These are phyloP conservation scores for Pycnomerus fuliginosus DNA, from an alignment of 2,888 invertebrate genomes.

Conservation along the genomic window DNA sequence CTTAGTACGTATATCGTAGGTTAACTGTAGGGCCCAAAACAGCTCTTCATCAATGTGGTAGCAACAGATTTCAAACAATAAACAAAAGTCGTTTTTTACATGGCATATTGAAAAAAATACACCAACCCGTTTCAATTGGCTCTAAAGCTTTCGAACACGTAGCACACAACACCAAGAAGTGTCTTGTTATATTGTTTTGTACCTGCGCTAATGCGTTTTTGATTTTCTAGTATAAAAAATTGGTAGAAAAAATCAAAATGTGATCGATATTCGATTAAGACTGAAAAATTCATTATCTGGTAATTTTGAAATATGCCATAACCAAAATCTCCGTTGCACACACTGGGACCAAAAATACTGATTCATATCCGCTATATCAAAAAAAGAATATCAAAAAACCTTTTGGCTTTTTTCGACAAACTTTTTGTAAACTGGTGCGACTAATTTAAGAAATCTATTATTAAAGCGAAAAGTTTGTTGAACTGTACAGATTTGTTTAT, in stretches of 20 bases:
- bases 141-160: conserved; percentile 22
- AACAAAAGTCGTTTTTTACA: conserved; percentile 26
- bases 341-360: conserved; percentile 52
- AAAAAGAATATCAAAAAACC: conserved; percentile 44
- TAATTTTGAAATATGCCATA: conserved; percentile 48
- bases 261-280: conserved; percentile 51
- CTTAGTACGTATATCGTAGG: conserved; percentile 45
- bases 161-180: conserved; percentile 50
- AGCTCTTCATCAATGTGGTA: conserved; percentile 53
- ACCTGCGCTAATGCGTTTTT: no score
- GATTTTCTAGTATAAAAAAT: conserved; percentile 35
- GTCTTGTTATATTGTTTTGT: conserved; percentile 46
- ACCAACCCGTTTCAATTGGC: conserved; percentile 12
- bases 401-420: conserved; percentile 22
- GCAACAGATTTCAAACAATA: conserved; percentile 46
- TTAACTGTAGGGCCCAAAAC: conserved; percentile 37
- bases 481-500: conserved; percentile 24
- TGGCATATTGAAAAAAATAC: conserved; percentile 49
- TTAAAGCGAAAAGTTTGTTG: conserved; percentile 31
- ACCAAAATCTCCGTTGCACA: conserved; percentile 39
- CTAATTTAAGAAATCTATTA: conserved; percentile 27
- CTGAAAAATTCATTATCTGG: conserved; percentile 40
- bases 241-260: conserved; percentile 39
- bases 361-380: conserved; percentile 52
- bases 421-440: conserved; percentile 30